Evolutionary conservation across 2,888 invertebrate species (phyloP), one percentile per base, ranked within the genome.

Genomic region (Furcula furcula): DNA sequence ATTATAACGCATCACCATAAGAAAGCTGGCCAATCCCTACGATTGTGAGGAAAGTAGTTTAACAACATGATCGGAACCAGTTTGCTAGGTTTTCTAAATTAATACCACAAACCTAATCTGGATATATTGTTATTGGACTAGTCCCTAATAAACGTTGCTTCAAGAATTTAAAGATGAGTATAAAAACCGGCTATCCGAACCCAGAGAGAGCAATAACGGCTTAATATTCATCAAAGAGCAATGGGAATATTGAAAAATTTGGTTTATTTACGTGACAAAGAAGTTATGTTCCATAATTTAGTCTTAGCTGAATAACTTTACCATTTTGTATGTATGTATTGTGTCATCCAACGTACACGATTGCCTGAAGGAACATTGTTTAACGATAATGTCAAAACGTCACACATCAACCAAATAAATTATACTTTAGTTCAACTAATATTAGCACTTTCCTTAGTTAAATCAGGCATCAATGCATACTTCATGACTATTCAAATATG

Each of bases 371-470:
- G 42, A n/a, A 53, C 44, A 36, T 43, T 41, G 35, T 30, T 26
- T 46, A 55, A 37, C 44, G 42, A 42, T 28, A 38, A 30, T 27
- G 22, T 28, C 39, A 22, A 37, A 43, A 35, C 40, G 31, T 44
- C 36, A 30, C 39, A 39, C 31, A 52, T 36, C 56, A 36, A 29
- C 31, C 35, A 41, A 37, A 31, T 48, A n/a, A n/a, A n/a, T n/a
- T n/a, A n/a, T n/a, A n/a, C n/a, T n/a, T n/a, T n/a, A n/a, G n/a
- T n/a, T n/a, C n/a, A n/a, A n/a, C n/a, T n/a, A n/a, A n/a, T n/a
- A n/a, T 21, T 3, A 21, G 21, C 16, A 4, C 3, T 16, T 27
- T 46, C 41, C 36, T 46, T 44, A 50, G 53, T 53, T 50, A 53
- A 56, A 56, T 40, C 44, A 40, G n/a, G n/a, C n/a, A n/a, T n/a